Evolutionary conservation across 2,113 vertebrate species (phyloP).

Genomic region (Oreochromis spilurus): DNA sequence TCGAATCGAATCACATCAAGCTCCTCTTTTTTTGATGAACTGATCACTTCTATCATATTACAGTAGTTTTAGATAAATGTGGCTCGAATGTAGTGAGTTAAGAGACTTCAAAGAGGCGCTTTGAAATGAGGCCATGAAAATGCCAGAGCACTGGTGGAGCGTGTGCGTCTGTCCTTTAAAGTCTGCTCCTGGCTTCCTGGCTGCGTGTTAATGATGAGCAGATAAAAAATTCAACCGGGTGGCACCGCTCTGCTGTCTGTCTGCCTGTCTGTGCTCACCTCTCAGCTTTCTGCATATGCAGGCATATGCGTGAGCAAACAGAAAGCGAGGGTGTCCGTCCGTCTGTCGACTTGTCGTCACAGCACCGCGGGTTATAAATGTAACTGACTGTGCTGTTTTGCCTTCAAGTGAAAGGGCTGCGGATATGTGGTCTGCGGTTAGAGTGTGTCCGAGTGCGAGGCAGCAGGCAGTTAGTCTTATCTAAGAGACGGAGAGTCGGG

Average conservation of each 20-base stretch:
- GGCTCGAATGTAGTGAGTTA: slow-evolving; percentile 18
- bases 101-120: slow-evolving; percentile 54
- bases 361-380: background rate
- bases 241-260: slow-evolving; percentile 20
- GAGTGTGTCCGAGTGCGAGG: slow-evolving; percentile 33
- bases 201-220: slow-evolving; percentile 67
- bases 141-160: slow-evolving; percentile 41
- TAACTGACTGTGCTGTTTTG: background rate
- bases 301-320: background rate
- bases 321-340: background rate
- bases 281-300: background rate
- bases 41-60: slow-evolving; percentile 15
- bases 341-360: background rate
- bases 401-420: background rate
- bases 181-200: slow-evolving; percentile 50
- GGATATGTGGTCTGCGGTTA: slow-evolving; percentile 8
- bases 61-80: slow-evolving; percentile 47
- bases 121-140: slow-evolving; percentile 57
- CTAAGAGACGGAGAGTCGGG: slow-evolving; percentile 16
- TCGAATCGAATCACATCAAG: slow-evolving; percentile 1
- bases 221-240: slow-evolving; percentile 65
- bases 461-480: slow-evolving; percentile 42
- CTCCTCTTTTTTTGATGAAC: slow-evolving; percentile 19
- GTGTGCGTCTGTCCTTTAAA: slow-evolving; percentile 51
- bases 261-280: background rate